phyloP scores from a whole-genome alignment of 2,113 vertebrate species.

The Halichoerus grypus region DNA sequence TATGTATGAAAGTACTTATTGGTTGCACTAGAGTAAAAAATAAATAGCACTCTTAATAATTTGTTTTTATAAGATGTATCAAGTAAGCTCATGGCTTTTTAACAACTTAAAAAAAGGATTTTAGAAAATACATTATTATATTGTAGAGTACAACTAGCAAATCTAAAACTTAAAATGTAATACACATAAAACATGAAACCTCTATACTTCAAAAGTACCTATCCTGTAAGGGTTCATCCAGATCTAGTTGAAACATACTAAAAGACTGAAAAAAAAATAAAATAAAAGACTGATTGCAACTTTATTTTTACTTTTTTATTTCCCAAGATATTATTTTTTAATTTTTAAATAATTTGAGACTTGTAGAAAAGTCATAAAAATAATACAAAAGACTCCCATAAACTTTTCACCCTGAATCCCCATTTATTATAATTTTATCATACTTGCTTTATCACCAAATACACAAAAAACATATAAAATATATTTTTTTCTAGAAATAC shows the following conservation, averaged over 20 bases:
- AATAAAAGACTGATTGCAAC: neutral
- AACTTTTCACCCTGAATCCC: neutral
- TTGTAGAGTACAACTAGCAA: neutral
- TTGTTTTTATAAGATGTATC: neutral
- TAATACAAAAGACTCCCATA: neutral
- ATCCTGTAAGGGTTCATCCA: too few species aligned
- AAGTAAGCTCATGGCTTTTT: neutral
- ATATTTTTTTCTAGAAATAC: neutral
- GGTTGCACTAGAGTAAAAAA: neutral
- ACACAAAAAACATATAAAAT: neutral
- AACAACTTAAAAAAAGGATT: neutral
- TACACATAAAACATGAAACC: neutral
- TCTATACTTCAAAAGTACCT: neutral
- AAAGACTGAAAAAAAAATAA: neutral
- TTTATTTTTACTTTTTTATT: neutral
- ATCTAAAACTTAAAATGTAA: constrained; percentile 15
- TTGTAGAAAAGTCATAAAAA: neutral
- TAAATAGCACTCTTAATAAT: neutral
- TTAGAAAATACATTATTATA: neutral
- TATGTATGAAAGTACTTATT: neutral
- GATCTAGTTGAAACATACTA: neutral
- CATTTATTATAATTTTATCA: neutral
- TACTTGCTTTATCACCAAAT: neutral
- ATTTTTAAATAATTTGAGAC: neutral
- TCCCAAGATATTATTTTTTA: neutral